Conservation (phyloP, 2,797 vertebrate genomes). For the Cossypha caffra region DNA sequence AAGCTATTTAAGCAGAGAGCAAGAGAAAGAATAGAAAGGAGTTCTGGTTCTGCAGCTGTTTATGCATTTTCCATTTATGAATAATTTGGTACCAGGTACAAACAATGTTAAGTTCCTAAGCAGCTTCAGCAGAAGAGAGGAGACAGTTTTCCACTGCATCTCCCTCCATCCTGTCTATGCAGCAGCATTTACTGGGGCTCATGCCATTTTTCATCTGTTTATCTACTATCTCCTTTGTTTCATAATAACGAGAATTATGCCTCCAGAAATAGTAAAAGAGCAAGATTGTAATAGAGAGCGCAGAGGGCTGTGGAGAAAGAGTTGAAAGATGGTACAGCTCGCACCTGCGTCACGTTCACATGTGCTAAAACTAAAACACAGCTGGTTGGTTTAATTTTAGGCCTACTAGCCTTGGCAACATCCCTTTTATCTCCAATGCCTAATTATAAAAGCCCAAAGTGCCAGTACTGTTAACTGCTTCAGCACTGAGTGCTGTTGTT, state of each 20-base stretch:
- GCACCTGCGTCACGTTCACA: constrained; percentile 48
- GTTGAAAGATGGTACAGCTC: not conserved
- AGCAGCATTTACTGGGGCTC: not conserved
- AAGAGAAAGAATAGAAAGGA: not conserved
- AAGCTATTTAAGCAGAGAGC: not conserved
- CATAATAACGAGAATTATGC: not conserved
- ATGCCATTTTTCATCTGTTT: not conserved
- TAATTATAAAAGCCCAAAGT: constrained; percentile 59
- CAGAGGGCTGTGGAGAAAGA: not conserved
- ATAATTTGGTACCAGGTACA: not conserved
- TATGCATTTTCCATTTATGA: constrained; percentile 3
- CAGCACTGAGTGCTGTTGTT: not conserved
- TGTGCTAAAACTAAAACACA: constrained; percentile 60
- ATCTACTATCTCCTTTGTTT: not conserved
- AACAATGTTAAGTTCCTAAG: not conserved
- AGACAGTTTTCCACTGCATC: not conserved
- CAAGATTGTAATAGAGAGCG: not conserved
- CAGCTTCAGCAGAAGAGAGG: not conserved
- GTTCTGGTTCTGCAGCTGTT: not conserved
- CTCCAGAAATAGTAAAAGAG: constrained; percentile 7
- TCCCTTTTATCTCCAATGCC: constrained; percentile 39
- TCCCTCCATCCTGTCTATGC: not conserved
- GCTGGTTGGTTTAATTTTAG: constrained; percentile 67
- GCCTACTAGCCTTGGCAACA: constrained; percentile 54
- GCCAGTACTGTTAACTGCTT: constrained; percentile 47